Evolutionary conservation across 2,888 invertebrate species (phyloP).

Genomic region (Tachina grossa): DNA sequence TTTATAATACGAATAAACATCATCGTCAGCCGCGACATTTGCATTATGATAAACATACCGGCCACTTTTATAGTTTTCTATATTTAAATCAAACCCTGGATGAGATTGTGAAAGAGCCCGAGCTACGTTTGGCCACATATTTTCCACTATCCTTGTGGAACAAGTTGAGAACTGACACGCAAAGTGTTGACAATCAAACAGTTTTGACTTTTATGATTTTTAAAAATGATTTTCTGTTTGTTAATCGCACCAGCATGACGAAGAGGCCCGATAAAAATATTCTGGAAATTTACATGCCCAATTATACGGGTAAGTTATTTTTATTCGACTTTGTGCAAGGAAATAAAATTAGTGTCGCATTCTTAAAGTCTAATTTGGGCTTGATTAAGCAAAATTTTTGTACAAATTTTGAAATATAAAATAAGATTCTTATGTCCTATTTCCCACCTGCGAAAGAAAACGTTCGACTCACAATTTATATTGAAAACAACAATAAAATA

Average conservation of each 20-base stretch:
- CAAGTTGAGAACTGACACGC: slow-evolving; percentile 13
- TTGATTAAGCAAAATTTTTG: no score
- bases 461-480: no score
- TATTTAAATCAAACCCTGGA: slow-evolving; percentile 51
- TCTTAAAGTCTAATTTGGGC: no score
- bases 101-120: slow-evolving; percentile 3
- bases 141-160: slow-evolving; percentile 48
- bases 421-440: no score
- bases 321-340: background rate
- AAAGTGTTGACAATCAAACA: slow-evolving; percentile 19
- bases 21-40: background rate
- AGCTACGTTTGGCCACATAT: slow-evolving; percentile 48
- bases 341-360: no score
- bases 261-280: background rate
- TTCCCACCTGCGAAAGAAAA: no score
- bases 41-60: slow-evolving; percentile 22
- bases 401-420: no score
- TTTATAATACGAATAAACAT: slow-evolving; percentile 5
- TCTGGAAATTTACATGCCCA: slow-evolving; percentile 47
- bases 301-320: slow-evolving; percentile 42
- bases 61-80: slow-evolving; percentile 31
- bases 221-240: slow-evolving; percentile 50
- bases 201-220: slow-evolving; percentile 48
- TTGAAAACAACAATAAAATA: no score
- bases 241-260: background rate